These are phyloP conservation scores for Eonycteris spelaea DNA, from an alignment of 2,113 vertebrate genomes.

Conservation along the genomic window DNA sequence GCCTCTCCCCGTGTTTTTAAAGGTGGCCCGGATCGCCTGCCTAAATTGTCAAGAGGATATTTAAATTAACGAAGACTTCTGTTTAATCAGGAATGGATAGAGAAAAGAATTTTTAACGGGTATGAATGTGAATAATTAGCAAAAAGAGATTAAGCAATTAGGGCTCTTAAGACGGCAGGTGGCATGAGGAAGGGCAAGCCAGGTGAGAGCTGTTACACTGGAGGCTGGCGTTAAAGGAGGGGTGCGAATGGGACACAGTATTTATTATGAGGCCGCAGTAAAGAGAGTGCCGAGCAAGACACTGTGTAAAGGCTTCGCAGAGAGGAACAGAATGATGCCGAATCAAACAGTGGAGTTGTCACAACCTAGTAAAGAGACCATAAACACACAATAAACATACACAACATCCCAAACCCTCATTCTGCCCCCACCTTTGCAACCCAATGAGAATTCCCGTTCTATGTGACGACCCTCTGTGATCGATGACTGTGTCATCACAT, in stretches of 20 bases:
- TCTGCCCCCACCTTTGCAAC: too few species aligned
- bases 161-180: background rate
- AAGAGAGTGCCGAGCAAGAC: background rate
- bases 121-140: background rate
- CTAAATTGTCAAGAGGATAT: slow-evolving; percentile 70
- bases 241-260: rapidly evolving
- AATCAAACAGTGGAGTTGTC: background rate
- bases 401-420: background rate
- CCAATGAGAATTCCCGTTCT: background rate
- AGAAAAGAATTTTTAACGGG: background rate
- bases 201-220: background rate
- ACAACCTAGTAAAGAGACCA: background rate
- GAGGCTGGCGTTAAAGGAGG: background rate
- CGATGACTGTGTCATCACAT: too few species aligned
- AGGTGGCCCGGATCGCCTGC: slow-evolving; percentile 84
- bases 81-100: background rate
- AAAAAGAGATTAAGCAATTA: background rate
- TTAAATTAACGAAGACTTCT: background rate
- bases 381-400: background rate
- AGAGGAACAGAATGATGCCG: too few species aligned
- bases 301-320: background rate
- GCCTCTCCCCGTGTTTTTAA: slow-evolving; percentile 85
- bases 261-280: background rate
- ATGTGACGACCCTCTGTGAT: rapidly evolving
- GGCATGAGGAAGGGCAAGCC: background rate